Evolutionary conservation across 2,113 vertebrate genomes (phyloP).

Genomic region (Toxostoma redivivum): DNA sequence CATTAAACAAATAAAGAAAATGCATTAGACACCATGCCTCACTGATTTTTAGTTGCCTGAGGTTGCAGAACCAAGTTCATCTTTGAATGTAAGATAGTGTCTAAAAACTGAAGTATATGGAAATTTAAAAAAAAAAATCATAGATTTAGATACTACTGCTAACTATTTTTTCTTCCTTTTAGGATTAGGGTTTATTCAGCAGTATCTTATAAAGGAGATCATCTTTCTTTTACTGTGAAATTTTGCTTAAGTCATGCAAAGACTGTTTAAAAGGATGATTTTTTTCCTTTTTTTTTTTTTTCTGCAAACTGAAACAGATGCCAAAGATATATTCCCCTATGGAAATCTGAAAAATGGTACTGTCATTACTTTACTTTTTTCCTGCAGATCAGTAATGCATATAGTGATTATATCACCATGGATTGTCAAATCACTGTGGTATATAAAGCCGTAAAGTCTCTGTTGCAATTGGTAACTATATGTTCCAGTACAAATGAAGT

Average conservation of each 20-base stretch:
- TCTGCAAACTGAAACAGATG: not conserved
- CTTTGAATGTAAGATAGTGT: not conserved
- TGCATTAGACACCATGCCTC: not conserved
- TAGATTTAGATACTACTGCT: not conserved
- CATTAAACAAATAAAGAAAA: slow-evolving; percentile 20
- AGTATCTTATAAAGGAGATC: not conserved
- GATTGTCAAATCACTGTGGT: slow-evolving; percentile 20
- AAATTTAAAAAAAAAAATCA: not conserved
- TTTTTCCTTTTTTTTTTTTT: not conserved
- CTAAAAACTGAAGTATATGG: not conserved
- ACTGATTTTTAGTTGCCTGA: not conserved
- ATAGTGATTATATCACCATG: slow-evolving; percentile 1
- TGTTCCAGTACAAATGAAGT: not conserved
- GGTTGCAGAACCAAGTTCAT: not conserved
- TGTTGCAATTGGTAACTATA: not conserved
- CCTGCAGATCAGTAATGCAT: slow-evolving; percentile 15
- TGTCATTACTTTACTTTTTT: not conserved
- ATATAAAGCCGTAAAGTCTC: not conserved
- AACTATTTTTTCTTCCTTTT: not conserved
- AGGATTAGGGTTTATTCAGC: not conserved
- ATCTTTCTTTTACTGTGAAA: not conserved
- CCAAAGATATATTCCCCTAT: not conserved
- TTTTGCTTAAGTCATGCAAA: not conserved
- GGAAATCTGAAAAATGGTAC: slow-evolving; percentile 33
- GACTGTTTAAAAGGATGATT: not conserved